These are phyloP conservation scores for Drosophila sulfurigaster DNA, from an alignment of 1,140 invertebrate species.

Conservation along the genomic window DNA sequence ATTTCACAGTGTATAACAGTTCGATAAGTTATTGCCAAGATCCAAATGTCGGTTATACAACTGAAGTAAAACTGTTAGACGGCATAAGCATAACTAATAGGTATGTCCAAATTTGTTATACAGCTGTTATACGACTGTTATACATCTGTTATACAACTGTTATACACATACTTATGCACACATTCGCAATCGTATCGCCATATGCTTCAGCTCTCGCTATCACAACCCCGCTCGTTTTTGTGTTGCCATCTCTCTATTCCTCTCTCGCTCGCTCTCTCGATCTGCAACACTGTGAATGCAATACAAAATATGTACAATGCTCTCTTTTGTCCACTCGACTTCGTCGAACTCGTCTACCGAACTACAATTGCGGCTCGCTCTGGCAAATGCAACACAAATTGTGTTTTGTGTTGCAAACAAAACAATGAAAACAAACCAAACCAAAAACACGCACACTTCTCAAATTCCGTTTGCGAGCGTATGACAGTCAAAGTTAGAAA, in stretches of 20 bases:
- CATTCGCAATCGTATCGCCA: slow-evolving; percentile 8
- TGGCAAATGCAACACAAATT: slow-evolving; percentile 16
- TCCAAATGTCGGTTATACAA: not conserved
- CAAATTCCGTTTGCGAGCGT: slow-evolving; percentile 2
- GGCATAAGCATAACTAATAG: too few relatives aligned
- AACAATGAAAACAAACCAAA: too few relatives aligned
- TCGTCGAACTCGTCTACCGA: slow-evolving; percentile 12
- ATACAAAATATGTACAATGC: slow-evolving; percentile 52
- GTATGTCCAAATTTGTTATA: too few relatives aligned
- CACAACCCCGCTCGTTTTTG: slow-evolving; percentile 4
- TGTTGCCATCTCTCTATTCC: not conserved
- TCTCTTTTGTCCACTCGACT: slow-evolving; percentile 55
- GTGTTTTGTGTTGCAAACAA: not conserved
- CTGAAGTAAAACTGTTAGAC: slow-evolving; percentile 13
- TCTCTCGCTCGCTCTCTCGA: not conserved
- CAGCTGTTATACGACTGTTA: slow-evolving; percentile 30
- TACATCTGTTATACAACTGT: slow-evolving; percentile 15
- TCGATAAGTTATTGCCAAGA: too few relatives aligned
- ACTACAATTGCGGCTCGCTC: slow-evolving; percentile 38
- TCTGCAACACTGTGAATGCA: slow-evolving; percentile 30
- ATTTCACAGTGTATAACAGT: too few relatives aligned
- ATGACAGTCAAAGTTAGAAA: slow-evolving; percentile 67
- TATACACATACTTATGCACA: slow-evolving; percentile 5
- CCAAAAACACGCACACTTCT: not conserved
- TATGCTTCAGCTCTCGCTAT: not conserved